A percentile compares a stretch with the other conserved stretches of the same genome.
These are phyloP conservation scores for Drosophila ananassae DNA, from an alignment of 1,140 invertebrate species.

Conservation along the genomic window DNA sequence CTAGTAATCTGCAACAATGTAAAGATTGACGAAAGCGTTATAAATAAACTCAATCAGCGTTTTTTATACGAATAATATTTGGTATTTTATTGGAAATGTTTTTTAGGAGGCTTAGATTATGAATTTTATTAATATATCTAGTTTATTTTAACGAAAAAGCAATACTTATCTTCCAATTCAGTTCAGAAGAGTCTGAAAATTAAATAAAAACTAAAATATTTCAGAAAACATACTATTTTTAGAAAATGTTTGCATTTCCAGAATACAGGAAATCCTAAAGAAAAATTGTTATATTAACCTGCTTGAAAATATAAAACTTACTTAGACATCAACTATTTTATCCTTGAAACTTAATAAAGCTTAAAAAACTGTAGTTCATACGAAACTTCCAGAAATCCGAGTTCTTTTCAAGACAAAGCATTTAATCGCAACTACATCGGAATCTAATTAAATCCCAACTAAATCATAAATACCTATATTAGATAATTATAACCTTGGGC, in stretches of 20 bases:
- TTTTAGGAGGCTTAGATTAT: no score
- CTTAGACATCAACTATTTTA: background rate
- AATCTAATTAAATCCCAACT: conserved; percentile 15
- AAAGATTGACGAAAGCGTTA: conserved; percentile 79
- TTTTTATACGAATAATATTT: conserved; percentile 63
- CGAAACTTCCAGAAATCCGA: background rate
- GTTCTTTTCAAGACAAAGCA: conserved; percentile 2
- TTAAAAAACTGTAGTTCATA: background rate
- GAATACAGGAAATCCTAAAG: no score
- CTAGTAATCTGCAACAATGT: conserved; percentile 77
- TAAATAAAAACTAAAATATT: no score
- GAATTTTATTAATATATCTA: no score
- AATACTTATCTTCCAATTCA: no score
- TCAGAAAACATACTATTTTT: no score
- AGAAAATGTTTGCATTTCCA: no score
- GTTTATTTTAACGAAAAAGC: no score
- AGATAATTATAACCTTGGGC: conserved; percentile 49
- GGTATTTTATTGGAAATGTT: conserved; percentile 5
- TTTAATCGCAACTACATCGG: background rate
- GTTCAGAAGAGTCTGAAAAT: no score
- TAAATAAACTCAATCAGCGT: conserved; percentile 73
- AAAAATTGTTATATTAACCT: background rate
- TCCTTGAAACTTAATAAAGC: background rate
- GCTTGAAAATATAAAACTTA: background rate
- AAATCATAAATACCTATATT: conserved; percentile 31